These are phyloP conservation scores for human (Homo sapiens) DNA, from an alignment of 2,113 vertebrate species.

Conservation along the genomic window DNA sequence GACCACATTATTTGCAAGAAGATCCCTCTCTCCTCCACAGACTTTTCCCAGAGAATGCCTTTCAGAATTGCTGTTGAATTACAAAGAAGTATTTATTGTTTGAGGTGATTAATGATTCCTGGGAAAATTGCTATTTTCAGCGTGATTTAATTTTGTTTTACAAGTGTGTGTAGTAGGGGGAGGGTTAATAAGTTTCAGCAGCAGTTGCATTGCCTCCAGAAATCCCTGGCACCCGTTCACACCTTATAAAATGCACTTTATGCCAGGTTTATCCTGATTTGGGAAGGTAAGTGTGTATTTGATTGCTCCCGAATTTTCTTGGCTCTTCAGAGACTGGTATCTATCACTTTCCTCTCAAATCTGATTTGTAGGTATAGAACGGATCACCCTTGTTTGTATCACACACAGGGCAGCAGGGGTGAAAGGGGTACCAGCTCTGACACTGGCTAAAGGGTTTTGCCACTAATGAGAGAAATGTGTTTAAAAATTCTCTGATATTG, in stretches of 20 bases:
- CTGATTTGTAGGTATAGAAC: conserved; percentile 2
- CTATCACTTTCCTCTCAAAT: conserved; percentile 16
- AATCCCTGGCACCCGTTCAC: conserved; percentile 69
- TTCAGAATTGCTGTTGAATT: conserved; percentile 90
- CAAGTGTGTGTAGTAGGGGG: conserved; percentile 77
- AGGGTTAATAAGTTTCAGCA: conserved; percentile 70
- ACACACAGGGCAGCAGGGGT: conserved; percentile 16
- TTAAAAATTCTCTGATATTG: background rate
- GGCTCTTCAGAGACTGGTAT: background rate
- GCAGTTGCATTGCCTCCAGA: conserved; percentile 63
- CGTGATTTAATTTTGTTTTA: conserved; percentile 87
- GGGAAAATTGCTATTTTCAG: conserved; percentile 90
- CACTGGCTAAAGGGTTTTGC: background rate
- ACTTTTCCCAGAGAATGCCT: conserved; percentile 89
- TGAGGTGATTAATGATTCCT: conserved; percentile 90
- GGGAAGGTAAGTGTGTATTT: conserved; percentile 25
- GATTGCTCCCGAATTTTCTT: conserved; percentile 62
- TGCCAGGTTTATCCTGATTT: conserved; percentile 20
- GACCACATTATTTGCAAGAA: conserved; percentile 85
- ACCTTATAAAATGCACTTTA: conserved; percentile 60
- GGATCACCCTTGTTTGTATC: background rate
- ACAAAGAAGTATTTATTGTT: conserved; percentile 93
- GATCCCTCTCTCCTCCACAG: conserved; percentile 86
- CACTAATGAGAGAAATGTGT: background rate
- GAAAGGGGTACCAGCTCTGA: background rate